These are phyloP conservation scores for Zaprionus ghesquierei DNA, from an alignment of 1,140 invertebrate genomes.

Conservation along the genomic window DNA sequence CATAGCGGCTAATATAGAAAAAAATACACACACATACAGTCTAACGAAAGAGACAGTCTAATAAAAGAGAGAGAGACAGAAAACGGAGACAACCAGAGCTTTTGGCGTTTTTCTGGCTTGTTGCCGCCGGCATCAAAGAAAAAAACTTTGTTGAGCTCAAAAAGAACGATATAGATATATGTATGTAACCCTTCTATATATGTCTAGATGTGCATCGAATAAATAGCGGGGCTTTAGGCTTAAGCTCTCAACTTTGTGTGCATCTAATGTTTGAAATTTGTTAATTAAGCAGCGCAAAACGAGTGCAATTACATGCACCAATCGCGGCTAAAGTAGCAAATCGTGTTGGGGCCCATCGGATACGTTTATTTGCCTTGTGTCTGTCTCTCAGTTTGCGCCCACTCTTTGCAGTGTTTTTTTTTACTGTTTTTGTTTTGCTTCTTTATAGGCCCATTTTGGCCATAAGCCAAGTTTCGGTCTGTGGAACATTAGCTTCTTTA, in stretches of 20 bases:
- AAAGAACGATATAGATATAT: background rate
- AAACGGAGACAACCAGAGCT: background rate
- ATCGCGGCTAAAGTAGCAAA: slow-evolving; percentile 42
- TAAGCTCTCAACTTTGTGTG: slow-evolving; percentile 33
- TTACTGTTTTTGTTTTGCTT: background rate
- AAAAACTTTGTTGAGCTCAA: background rate
- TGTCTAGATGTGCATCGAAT: too few relatives aligned
- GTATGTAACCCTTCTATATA: too few relatives aligned
- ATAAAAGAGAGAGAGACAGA: too few relatives aligned
- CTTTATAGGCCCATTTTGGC: too few relatives aligned
- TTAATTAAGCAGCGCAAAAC: slow-evolving; percentile 43
- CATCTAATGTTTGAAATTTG: slow-evolving; percentile 51
- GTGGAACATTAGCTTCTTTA: too few relatives aligned
- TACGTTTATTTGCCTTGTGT: background rate
- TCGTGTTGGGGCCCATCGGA: slow-evolving; percentile 29
- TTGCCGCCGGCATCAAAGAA: slow-evolving; percentile 1
- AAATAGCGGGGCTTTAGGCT: slow-evolving; percentile 4
- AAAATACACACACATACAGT: background rate
- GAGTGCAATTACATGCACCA: slow-evolving; percentile 50
- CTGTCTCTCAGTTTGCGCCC: too few relatives aligned
- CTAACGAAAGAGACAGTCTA: too few relatives aligned
- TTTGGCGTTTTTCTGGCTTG: slow-evolving; percentile 5
- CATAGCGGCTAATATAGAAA: slow-evolving; percentile 14
- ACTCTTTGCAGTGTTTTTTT: background rate
- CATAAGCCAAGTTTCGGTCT: background rate